Base-by-base conservation (phyloP, 2,797 vertebrate species). In the Megaceryle alcyon region DNA sequence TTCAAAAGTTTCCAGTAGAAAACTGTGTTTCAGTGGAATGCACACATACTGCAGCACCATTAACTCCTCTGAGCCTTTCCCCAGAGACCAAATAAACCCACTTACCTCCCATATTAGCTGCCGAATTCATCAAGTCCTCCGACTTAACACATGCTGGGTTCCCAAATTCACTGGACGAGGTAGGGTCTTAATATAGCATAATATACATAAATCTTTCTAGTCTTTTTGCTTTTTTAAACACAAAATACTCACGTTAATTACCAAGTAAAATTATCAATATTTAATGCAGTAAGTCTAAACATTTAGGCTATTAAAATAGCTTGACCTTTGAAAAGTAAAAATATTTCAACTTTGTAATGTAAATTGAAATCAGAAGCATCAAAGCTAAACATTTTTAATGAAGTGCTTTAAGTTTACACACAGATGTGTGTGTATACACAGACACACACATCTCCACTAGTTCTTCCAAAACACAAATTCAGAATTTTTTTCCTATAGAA, bases 321-420 rank as follows among this genome's bases (percentile, higher is more conserved):
- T 33, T 72, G 35, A 79, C 43, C 44, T 90, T 54, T 63, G n/a
- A 87, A 92, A 82, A 76, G 26, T 33, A 59, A 87, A 82, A 71
- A 37, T 63, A 85, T 54, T 82, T 76, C 54, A 75, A 49, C 29
- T 68, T 89, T 16, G 7, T 54, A 82, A 68, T 14, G 5, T 59
- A 85, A 90, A 92, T 28, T 60, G n/a, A 57, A 83, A 72, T 60
- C 23, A 69, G 59, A 76, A 75, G 22, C 49, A 75, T 46, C 28
- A 39, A 81, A 81, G 48, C 5, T 57, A 77, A 84, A 60, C 3
- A 4, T 35, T 75, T 80, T 56, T 63, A 59, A 75, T 46, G 3
- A 71, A 48, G 12, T 39, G 9, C 12, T 71, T 70, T 21, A 31
- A 54, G 71, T 90, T 71, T 79, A 39, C 57, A 82, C 9, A 25